A percentile compares a stretch with the other conserved stretches of the same genome.
These are phyloP conservation scores for Coreoperca whiteheadi DNA, from an alignment of 2,113 vertebrate species.

Conservation along the genomic window DNA sequence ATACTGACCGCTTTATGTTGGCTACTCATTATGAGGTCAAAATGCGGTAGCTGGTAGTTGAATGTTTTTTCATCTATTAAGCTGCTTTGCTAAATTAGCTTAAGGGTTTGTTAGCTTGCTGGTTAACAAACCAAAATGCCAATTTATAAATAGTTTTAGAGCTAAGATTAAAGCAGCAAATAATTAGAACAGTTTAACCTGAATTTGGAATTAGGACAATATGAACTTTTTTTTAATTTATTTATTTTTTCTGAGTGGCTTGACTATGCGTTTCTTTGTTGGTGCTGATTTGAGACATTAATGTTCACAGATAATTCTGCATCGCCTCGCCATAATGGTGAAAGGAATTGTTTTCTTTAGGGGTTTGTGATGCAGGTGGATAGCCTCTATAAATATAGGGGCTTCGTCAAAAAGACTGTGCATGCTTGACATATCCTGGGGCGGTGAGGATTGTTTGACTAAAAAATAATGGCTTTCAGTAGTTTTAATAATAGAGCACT, in stretches of 20 bases:
- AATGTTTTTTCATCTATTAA: not conserved
- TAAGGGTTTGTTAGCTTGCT: not conserved
- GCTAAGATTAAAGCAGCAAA: not conserved
- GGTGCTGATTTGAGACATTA: not conserved
- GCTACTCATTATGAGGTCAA: not conserved
- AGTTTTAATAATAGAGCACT: slow-evolving; percentile 48
- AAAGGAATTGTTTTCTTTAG: not conserved
- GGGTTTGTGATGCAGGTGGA: slow-evolving; percentile 14
- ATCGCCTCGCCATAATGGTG: not conserved
- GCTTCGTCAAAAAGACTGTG: slow-evolving; percentile 7
- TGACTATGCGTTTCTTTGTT: not conserved
- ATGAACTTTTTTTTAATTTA: not conserved
- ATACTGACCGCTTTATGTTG: not conserved
- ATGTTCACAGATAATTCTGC: not conserved
- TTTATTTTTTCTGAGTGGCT: not conserved
- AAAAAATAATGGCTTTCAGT: slow-evolving; percentile 22
- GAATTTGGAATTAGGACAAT: not conserved
- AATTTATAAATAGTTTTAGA: not conserved
- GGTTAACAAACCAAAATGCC: not conserved
- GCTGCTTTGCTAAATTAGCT: not conserved
- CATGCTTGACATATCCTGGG: slow-evolving; percentile 25
- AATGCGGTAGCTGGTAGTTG: not conserved
- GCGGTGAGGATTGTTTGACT: slow-evolving; percentile 25
- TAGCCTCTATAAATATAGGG: not conserved
- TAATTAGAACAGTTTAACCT: not conserved